Evolutionary conservation across 2,797 vertebrate species (phyloP), one percentile per base, ranked within the genome.

Genomic region (Centropyge bicolor): DNA sequence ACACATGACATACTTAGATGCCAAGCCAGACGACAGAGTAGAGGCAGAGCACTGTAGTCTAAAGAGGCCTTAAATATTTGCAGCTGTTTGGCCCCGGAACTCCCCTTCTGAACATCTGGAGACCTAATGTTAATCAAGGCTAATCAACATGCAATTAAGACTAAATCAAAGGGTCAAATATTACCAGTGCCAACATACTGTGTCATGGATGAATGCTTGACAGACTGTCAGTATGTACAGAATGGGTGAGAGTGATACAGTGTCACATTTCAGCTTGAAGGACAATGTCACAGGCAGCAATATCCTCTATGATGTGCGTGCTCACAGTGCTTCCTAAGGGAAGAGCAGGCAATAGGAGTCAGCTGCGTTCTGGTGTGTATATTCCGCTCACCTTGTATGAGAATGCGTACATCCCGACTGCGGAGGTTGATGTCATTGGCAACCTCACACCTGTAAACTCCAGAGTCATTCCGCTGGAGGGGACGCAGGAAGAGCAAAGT

Each of bases 381-480:
- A 20, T 38, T 66, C 64, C 10, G 45, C 97, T 97, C 94, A 99
- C 98, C 98, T 96, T 97, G 93, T 92, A 99, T 96, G 83, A 97
- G 97, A 90, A 99, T 93, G 73, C 96, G 95, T 94, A 98, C 95
- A 95, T 98, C 96, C 91, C 97, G 94, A 95, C 97, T 95, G 94
- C 96, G 93, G 88, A 96, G 96, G 93, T 96, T 97, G 89, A 99
- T 96, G 72, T 97, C 95, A 89, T 99, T 99, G 80, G 96, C 96
- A 86, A 97, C 98, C 91, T 97, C 97, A 87, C 98, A 99, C 87
- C 97, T 87, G 3, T 99, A 99, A 90, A 97, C 97, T 35, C 98
- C 98, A 46, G 96, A 97, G 93, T 99, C 97, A 87, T 99, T 99
- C 69, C 96, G 96, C 81, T 96, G 96, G 90, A 99, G 89, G 12